Conservation (phyloP, 2,888 invertebrate genomes). For the Pterostichus madidus region DNA sequence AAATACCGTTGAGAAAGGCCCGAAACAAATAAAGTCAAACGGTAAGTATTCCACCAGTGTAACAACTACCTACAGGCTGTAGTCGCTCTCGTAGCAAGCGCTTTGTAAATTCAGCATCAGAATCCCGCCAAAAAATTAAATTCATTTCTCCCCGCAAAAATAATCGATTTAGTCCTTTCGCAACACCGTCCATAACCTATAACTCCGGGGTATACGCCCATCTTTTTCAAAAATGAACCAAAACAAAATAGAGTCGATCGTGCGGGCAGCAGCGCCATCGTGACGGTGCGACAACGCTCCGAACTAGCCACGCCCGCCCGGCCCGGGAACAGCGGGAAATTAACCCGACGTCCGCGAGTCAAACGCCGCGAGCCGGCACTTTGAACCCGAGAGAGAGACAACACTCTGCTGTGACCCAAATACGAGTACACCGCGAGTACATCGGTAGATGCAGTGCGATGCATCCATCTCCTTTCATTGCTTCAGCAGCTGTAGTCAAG, state of each 20-base stretch:
- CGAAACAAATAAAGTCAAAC: conserved; percentile 57
- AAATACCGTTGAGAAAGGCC: conserved; percentile 47
- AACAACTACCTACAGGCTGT: conserved; percentile 45
- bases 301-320: conserved; percentile 73
- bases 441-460: too few relatives aligned
- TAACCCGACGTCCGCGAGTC: conserved; percentile 69
- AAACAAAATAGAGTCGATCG: conserved; percentile 73
- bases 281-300: conserved; percentile 69
- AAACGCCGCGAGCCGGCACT: conserved; percentile 67
- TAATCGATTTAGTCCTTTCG: conserved; percentile 64
- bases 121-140: conserved; percentile 63
- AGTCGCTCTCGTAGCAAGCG: conserved; percentile 44
- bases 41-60: conserved; percentile 61
- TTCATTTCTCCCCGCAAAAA: conserved; percentile 48
- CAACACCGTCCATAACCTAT: conserved; percentile 63
- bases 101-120: conserved; percentile 63
- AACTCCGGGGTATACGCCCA: conserved; percentile 72
- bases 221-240: conserved; percentile 74
- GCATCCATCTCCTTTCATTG: conserved; percentile 68
- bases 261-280: conserved; percentile 70
- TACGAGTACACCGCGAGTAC: neutral
- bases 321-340: conserved; percentile 69
- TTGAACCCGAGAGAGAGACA: conserved; percentile 16
- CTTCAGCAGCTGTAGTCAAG: neutral
- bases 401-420: conserved; percentile 70